Conservation (phyloP, 2,797 vertebrate genomes). For the Numenius phaeopus region DNA sequence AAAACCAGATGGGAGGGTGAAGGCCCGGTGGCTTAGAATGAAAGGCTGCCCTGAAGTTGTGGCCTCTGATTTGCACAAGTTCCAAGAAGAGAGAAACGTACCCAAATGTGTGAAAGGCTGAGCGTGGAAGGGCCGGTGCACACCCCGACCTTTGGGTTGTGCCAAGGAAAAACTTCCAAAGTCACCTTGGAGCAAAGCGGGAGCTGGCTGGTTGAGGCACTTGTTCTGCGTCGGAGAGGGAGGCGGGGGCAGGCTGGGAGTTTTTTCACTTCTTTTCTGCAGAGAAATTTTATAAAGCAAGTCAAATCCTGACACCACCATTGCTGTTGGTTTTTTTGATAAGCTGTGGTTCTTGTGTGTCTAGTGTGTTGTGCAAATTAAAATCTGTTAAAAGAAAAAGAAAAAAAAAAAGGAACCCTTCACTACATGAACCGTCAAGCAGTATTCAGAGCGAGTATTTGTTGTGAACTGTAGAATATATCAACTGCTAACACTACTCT, state of each 20-base stretch:
- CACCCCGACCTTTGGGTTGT: not conserved
- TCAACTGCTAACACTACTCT: slow-evolving; percentile 76
- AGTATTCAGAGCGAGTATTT: slow-evolving; percentile 79
- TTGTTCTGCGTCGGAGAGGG: not conserved
- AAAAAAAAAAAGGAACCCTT: slow-evolving; percentile 35
- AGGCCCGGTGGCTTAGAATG: not conserved
- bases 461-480: slow-evolving; percentile 74
- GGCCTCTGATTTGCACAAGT: slow-evolving; percentile 63
- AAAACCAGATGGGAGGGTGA: not conserved
- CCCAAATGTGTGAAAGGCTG: not conserved
- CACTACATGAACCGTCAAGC: slow-evolving; percentile 78
- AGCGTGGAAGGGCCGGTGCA: not conserved
- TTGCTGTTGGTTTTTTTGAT: slow-evolving; percentile 61
- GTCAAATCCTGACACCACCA: slow-evolving; percentile 64
- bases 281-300: slow-evolving; percentile 64
- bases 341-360: slow-evolving; percentile 75
- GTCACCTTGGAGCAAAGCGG: not conserved
- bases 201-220: slow-evolving; percentile 9
- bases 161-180: not conserved
- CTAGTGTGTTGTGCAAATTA: slow-evolving; percentile 73
- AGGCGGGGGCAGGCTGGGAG: not conserved
- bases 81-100: not conserved
- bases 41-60: slow-evolving; percentile 10
- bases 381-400: slow-evolving; percentile 5
- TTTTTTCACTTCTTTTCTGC: slow-evolving; percentile 61